Conservation (phyloP, 2,888 invertebrate species). For the Rhagium mordax region DNA sequence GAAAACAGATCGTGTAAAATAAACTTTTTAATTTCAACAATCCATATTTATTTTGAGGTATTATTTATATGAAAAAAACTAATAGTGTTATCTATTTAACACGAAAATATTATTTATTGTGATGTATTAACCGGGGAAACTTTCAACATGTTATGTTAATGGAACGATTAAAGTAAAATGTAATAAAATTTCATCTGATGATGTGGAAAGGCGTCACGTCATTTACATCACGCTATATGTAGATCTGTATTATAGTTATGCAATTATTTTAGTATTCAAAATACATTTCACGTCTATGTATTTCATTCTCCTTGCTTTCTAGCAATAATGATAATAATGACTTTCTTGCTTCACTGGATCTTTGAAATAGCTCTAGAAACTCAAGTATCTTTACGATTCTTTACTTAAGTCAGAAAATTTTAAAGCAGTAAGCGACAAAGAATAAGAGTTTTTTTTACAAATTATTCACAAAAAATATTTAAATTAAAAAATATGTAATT, state of each 20-base stretch:
- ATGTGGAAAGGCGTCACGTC: slow-evolving; percentile 1
- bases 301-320: not conserved
- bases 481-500: too few species aligned
- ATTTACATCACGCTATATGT: slow-evolving; percentile 3
- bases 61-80: not conserved
- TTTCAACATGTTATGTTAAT: not conserved
- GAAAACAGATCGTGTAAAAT: not conserved
- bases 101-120: not conserved
- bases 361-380: too few species aligned
- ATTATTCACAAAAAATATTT: too few species aligned
- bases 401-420: too few species aligned
- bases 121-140: not conserved
- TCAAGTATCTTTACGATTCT: too few species aligned
- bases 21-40: not conserved
- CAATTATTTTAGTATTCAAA: not conserved
- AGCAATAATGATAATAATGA: not conserved
- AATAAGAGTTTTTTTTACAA: too few species aligned
- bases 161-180: slow-evolving; percentile 1
- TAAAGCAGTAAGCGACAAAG: too few species aligned
- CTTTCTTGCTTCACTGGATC: too few species aligned
- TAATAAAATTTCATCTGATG: not conserved
- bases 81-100: not conserved
- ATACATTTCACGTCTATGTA: not conserved
- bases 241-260: not conserved
- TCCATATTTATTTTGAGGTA: not conserved